Conservation (phyloP, 2,888 invertebrate species). For the Tetragonula carbonaria region DNA sequence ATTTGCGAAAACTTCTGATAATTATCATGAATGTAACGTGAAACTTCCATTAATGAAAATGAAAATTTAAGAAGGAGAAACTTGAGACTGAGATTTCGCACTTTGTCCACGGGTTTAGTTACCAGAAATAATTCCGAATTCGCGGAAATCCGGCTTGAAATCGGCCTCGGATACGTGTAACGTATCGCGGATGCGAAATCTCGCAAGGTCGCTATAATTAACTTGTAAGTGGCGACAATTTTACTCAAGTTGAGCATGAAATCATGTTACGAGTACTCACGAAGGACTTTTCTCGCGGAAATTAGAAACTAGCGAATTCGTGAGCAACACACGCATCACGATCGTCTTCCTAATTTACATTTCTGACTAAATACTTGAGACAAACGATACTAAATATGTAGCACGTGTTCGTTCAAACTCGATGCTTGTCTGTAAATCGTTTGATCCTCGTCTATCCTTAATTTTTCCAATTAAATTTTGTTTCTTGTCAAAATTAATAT, state of each 20-base stretch:
- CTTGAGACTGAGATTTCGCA: background rate
- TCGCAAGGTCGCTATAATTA: conserved; percentile 43
- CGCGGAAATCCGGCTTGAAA: conserved; percentile 11
- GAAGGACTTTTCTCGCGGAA: conserved; percentile 9
- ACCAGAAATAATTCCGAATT: conserved; percentile 11
- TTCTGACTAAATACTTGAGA: background rate
- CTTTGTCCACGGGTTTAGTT: background rate
- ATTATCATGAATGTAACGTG: background rate
- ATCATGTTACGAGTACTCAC: background rate
- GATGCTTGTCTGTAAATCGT: background rate
- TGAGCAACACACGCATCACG: background rate
- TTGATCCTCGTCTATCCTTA: too few species aligned
- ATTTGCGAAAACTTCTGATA: too few species aligned
- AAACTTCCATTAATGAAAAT: background rate
- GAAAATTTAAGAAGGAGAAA: background rate
- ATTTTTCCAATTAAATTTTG: too few species aligned
- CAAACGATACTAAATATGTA: background rate
- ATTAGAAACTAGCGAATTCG: background rate
- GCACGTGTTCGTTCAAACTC: background rate
- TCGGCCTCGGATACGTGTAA: conserved; percentile 16
- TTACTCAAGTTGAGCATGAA: conserved; percentile 16
- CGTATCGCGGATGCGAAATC: conserved; percentile 36
- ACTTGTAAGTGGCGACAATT: conserved; percentile 46
- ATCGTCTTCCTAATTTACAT: background rate
- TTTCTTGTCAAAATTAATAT: too few species aligned